A percentile compares a stretch with the other conserved stretches of the same genome.
phyloP scores from a whole-genome alignment of 2,797 vertebrate species.

The Enteromius thamalakanensis region DNA sequence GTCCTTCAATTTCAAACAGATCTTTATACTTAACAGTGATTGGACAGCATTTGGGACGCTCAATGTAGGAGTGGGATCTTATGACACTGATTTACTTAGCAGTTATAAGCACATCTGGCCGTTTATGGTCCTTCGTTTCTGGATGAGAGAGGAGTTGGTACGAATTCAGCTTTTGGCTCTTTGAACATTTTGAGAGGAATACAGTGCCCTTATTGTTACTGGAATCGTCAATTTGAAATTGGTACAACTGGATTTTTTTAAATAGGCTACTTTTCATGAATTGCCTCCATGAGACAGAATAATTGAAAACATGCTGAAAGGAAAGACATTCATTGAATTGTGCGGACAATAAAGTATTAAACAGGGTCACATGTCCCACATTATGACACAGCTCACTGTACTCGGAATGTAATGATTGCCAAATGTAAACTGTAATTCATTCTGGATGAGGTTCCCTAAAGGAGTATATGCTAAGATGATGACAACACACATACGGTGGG shows the following conservation, averaged over 20 bases:
- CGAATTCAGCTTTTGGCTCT: slow-evolving; percentile 24
- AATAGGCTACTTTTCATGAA: neutral
- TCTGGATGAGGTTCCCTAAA: slow-evolving; percentile 1
- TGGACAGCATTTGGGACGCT: neutral
- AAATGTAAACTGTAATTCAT: slow-evolving; percentile 11
- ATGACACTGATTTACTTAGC: slow-evolving; percentile 7
- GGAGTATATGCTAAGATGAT: neutral
- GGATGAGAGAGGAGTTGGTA: slow-evolving; percentile 5
- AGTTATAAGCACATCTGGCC: slow-evolving; percentile 23
- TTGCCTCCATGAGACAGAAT: neutral
- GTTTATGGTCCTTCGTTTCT: slow-evolving; percentile 5
- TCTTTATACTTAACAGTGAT: neutral
- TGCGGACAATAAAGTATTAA: slow-evolving; percentile 10
- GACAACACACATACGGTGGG: neutral
- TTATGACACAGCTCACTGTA: slow-evolving; percentile 10
- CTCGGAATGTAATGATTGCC: slow-evolving; percentile 15
- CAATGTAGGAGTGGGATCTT: neutral
- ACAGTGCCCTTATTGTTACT: slow-evolving; percentile 35
- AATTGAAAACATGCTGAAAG: slow-evolving; percentile 40
- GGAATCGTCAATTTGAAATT: slow-evolving; percentile 13
- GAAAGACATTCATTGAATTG: slow-evolving; percentile 9
- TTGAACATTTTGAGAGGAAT: slow-evolving; percentile 20
- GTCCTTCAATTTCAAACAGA: neutral
- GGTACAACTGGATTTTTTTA: neutral
- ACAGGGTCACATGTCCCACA: slow-evolving; percentile 12